Evolutionary conservation across 2,888 invertebrate genomes (phyloP).

Genomic region (Acleris emargana): DNA sequence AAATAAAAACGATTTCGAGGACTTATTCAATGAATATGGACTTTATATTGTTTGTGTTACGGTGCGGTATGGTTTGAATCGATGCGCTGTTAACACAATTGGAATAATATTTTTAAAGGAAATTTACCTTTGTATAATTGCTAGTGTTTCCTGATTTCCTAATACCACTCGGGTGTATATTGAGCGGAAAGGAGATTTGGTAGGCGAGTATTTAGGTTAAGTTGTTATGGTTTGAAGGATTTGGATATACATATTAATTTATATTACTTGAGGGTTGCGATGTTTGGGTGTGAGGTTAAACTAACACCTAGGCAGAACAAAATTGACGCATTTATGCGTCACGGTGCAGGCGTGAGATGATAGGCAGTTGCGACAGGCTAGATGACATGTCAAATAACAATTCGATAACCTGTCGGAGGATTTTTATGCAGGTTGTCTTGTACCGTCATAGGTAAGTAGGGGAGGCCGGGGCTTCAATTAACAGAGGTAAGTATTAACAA

Average conservation of each 20-base stretch:
- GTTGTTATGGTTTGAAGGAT: conserved; percentile 27
- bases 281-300: no score
- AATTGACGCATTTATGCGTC: no score
- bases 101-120: conserved; percentile 26
- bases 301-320: no score
- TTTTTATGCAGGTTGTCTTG: no score
- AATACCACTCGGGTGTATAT: conserved; percentile 41
- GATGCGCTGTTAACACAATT: not conserved
- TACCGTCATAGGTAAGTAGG: no score
- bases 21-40: not conserved
- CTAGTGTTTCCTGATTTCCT: conserved; percentile 57
- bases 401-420: no score
- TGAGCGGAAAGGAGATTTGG: conserved; percentile 40
- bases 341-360: no score
- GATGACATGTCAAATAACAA: no score
- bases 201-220: conserved; percentile 37
- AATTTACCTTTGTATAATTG: conserved; percentile 37
- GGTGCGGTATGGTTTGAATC: conserved; percentile 1
- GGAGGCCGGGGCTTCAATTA: no score
- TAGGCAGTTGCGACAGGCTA: no score
- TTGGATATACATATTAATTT: not conserved
- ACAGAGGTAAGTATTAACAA: no score
- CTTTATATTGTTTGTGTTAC: conserved; percentile 11
- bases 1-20: conserved; percentile 1
- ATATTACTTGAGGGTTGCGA: no score